Percentiles rank a stretch among this genome's conserved stretches.
These are phyloP conservation scores for Datnioides undecimradiatus DNA, from an alignment of 2,113 vertebrate genomes.

Conservation along the genomic window DNA sequence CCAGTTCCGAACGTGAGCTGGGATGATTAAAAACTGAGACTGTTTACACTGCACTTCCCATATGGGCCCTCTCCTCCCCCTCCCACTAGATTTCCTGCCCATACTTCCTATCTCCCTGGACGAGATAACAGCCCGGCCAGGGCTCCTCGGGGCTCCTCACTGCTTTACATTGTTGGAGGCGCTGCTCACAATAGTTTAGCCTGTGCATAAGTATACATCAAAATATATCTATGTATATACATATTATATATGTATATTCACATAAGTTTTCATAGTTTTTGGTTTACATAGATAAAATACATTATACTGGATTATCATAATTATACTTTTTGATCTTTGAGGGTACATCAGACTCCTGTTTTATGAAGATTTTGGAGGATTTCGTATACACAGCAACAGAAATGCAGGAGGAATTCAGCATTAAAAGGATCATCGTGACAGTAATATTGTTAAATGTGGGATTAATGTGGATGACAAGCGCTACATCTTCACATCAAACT, in stretches of 20 bases:
- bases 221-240: background rate
- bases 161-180: conserved; percentile 32
- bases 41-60: conserved; percentile 88
- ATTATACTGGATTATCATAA: too few species aligned
- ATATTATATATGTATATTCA: background rate
- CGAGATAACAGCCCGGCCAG: conserved; percentile 81
- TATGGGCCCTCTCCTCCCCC: conserved; percentile 70
- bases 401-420: background rate
- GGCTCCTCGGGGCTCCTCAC: conserved; percentile 68
- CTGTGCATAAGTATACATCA: background rate
- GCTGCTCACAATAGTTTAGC: conserved; percentile 25
- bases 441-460: background rate
- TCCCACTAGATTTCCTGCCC: conserved; percentile 85
- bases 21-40: conserved; percentile 84
- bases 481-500: background rate
- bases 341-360: background rate
- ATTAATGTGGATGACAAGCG: background rate
- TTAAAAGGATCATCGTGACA: background rate
- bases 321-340: too few species aligned
- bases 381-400: background rate
- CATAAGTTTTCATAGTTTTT: background rate
- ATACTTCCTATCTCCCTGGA: conserved; percentile 82
- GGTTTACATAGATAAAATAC: too few species aligned
- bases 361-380: background rate
- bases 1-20: conserved; percentile 83